phyloP scores from a whole-genome alignment of 2,797 vertebrate species.

The Simalia tracyae region DNA sequence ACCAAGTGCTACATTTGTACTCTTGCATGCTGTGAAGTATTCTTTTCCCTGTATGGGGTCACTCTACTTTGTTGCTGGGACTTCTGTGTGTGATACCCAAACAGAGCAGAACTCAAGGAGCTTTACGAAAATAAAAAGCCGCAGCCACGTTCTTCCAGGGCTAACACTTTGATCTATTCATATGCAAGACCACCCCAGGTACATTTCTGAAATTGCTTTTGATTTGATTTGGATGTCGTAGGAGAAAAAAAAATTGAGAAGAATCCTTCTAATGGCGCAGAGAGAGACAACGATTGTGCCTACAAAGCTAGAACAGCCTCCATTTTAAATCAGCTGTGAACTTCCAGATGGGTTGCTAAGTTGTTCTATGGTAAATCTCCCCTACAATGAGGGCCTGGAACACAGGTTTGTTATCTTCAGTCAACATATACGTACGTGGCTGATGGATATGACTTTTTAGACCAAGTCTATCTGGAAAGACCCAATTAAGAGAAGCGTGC shows the following conservation, averaged over 20 bases:
- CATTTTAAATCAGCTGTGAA: conserved; percentile 15
- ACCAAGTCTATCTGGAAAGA: too few relatives aligned
- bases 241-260: background rate
- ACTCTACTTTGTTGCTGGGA: background rate
- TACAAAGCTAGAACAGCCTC: background rate
- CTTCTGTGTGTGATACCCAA: background rate
- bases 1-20: too few relatives aligned
- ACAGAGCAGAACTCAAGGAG: background rate
- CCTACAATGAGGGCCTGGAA: too few relatives aligned
- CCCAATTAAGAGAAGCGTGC: too few relatives aligned
- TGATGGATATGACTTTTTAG: too few relatives aligned
- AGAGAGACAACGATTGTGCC: background rate
- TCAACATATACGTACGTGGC: too few relatives aligned
- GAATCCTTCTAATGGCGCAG: background rate
- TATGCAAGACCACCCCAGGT: background rate
- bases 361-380: too few relatives aligned
- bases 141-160: background rate
- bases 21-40: too few relatives aligned
- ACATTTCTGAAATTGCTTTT: background rate
- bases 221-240: background rate
- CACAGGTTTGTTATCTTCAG: too few relatives aligned
- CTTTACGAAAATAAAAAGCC: background rate
- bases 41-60: too few relatives aligned
- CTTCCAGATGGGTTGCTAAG: background rate
- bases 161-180: background rate